A percentile compares a stretch with the other conserved stretches of the same genome.
These are phyloP conservation scores for Cebus imitator DNA, from an alignment of 2,113 vertebrate genomes.

Conservation along the genomic window DNA sequence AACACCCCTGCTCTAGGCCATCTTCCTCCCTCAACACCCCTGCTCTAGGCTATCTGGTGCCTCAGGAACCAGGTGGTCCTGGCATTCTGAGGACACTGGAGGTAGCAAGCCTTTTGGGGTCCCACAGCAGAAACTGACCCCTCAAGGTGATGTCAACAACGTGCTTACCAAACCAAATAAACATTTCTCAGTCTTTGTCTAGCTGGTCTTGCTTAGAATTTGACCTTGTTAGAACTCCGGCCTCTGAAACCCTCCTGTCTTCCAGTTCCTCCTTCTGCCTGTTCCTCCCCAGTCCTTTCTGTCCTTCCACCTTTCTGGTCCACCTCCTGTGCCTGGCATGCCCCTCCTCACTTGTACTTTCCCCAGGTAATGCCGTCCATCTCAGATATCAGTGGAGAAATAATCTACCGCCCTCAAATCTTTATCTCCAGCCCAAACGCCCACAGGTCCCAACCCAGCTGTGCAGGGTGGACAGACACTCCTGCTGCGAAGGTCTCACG, in stretches of 20 bases:
- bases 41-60: rapidly evolving
- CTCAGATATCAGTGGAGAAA: no score
- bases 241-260: neutral
- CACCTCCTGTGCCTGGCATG: neutral
- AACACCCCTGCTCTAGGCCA: no score
- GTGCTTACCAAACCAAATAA: neutral
- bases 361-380: rapidly evolving
- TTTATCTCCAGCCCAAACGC: neutral
- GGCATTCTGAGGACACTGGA: neutral
- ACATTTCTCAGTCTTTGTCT: neutral
- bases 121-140: neutral
- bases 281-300: neutral
- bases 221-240: neutral
- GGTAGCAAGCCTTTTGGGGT: neutral
- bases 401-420: neutral
- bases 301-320: neutral
- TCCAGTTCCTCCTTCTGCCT: neutral
- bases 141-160: neutral
- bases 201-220: neutral
- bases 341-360: neutral
- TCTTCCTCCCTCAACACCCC: no score
- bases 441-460: neutral
- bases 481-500: no score
- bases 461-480: neutral
- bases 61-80: neutral